Evolutionary conservation across 2,797 vertebrate species (phyloP), one percentile per base, ranked within the genome.

Genomic region (Momotus momota): DNA sequence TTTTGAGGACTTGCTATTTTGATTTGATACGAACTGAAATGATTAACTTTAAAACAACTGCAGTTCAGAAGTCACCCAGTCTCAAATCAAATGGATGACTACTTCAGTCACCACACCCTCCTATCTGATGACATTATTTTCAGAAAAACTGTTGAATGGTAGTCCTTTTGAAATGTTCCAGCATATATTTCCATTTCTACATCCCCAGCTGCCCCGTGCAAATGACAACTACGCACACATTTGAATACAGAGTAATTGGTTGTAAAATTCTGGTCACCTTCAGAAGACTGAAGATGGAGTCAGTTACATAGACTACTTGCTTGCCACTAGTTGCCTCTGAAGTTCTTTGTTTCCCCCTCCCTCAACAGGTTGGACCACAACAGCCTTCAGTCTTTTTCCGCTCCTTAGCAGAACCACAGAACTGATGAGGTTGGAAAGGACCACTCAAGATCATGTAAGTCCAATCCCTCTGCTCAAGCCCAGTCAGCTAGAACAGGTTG

Each of bases 71-170:
- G 38, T 81, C 57, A 84, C 13, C 3, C 61, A 64, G 61, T 46
- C 54, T 87, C 84, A 74, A 69, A 65, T 78, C 14, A 88, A 33
- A n/a, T 55, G 27, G 41, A 57, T 60, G 55, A 94, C 54, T 74
- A 10, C 72, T 95, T 91, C 45, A 81, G 55, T 46, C 91, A 66
- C 80, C 87, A 87, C 95, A 94, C 94, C 92, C 91, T 86, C 49
- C 48, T 51, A 73, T 82, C 81, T 55, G 12, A 43, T 83, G 88
- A 91, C 52, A 74, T 62, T 70, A 86, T 83, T 48, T 78, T 69
- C 86, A 73, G 43, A 86, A 19, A 6, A 87, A 41, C 62, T 72
- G 40, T 52, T 79, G n/a, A 54, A 45, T 31, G 40, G 29, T 12
- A 57, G 6, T 26, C 49, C 22, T 88, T 93, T 88, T 80, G 61